Percentiles rank a stretch among this genome's conserved stretches.
phyloP scores from a whole-genome alignment of 2,797 vertebrate genomes.

The Macropus fuliginosus region DNA sequence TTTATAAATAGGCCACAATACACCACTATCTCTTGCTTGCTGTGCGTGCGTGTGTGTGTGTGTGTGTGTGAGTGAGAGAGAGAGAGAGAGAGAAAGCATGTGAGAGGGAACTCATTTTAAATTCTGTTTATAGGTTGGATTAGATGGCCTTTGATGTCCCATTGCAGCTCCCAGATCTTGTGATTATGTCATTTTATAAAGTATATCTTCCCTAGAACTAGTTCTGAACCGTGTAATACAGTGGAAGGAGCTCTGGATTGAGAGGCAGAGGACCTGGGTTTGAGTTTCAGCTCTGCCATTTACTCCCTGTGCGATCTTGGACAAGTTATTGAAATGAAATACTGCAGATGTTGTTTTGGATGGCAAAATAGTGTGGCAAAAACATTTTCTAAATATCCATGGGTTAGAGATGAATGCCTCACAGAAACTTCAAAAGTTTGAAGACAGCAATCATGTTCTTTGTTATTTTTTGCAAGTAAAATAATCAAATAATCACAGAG shows the following conservation, averaged over 20 bases:
- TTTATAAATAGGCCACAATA: rapidly evolving
- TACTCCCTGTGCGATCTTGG: background rate
- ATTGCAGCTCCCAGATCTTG: background rate
- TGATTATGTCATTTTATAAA: too few species aligned
- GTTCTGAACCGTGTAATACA: too few species aligned
- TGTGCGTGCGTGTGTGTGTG: too few species aligned
- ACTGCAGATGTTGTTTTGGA: background rate
- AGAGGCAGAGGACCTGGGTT: background rate
- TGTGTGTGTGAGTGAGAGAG: too few species aligned
- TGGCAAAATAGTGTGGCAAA: background rate
- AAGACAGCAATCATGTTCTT: too few species aligned
- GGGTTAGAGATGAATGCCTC: background rate
- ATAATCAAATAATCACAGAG: background rate
- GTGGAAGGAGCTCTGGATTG: background rate
- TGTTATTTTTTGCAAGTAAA: background rate
- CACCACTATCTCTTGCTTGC: background rate
- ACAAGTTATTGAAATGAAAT: background rate
- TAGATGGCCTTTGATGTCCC: background rate
- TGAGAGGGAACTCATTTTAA: background rate
- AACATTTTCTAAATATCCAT: background rate
- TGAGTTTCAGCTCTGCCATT: background rate
- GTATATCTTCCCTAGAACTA: background rate
- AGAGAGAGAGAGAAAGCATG: too few species aligned
- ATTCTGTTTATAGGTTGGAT: background rate
- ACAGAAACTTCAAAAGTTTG: background rate